Conservation (phyloP, 2,113 vertebrate species). For the Enhydra lutris region DNA sequence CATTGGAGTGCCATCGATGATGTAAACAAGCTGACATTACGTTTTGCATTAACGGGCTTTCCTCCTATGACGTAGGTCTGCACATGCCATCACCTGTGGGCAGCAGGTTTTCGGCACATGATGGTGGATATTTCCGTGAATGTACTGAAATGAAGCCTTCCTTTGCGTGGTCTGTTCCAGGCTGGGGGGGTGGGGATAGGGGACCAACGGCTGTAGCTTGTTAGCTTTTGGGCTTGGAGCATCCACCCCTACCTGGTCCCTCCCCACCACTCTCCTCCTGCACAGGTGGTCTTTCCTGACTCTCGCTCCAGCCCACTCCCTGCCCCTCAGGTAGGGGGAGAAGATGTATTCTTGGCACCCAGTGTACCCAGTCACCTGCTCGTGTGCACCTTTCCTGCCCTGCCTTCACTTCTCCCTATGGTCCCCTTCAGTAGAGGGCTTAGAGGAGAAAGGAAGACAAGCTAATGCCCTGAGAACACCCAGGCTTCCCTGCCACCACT, state of each 20-base stretch:
- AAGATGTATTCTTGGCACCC: not conserved
- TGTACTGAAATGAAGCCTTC: accelerated
- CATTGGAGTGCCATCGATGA: not conserved
- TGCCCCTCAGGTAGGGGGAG: not conserved
- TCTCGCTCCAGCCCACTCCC: accelerated
- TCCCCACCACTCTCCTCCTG: accelerated
- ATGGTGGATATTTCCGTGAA: not conserved
- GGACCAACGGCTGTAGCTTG: accelerated
- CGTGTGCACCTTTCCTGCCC: accelerated
- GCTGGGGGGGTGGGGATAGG: too few species aligned
- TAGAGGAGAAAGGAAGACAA: not conserved
- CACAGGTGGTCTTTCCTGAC: not conserved
- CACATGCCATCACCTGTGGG: accelerated
- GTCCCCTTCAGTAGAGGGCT: too few species aligned
- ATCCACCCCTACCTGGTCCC: accelerated
- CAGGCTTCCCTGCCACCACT: not conserved
- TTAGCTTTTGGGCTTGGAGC: not conserved
- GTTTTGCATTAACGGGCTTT: accelerated
- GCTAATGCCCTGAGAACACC: accelerated
- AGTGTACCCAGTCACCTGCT: accelerated
- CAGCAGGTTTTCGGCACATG: accelerated
- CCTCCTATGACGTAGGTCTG: accelerated
- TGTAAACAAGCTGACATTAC: accelerated
- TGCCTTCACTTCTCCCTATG: not conserved
- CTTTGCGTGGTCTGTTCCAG: accelerated